Evolutionary conservation across 2,797 vertebrate genomes (phyloP), one percentile per base, ranked within the genome.

Genomic region (Peromyscus attwateri): DNA sequence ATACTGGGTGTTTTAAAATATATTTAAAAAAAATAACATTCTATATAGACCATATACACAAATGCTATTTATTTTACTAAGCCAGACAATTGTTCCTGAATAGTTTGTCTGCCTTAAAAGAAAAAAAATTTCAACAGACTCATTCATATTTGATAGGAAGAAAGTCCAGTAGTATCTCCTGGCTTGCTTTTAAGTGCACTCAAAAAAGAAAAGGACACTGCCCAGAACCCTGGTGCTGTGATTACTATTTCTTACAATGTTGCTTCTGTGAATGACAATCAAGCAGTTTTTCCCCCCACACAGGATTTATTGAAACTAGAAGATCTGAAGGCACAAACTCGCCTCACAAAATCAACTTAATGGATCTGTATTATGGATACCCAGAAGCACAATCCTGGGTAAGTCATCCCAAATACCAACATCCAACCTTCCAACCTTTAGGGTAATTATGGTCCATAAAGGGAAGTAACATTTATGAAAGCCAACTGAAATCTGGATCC

Each of bases 71-170:
- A 89, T 92, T 93, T 93, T 90, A 81, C n/a, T 66, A 14, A 91
- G 60, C 43, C 43, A 91, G 49, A 96, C 46, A 88, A 90, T 76
- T 96, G 71, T 90, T 60, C 81, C 7, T 90, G 66, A 95, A 95
- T 87, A 95, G 57, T 87, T 27, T 40, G 16, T 81, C 27, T 96
- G 19, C 6, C 46, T 95, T 82, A 81, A 90, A 92, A 97, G 92
- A 40, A 14, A 81, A 81, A 70, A 95, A 90, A 49, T 29, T 92
- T 96, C 60, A 16, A 89, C 73, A 91, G 40, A 68, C 17, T 87
- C 16, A 89, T 81, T 95, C 23, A 92, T 95, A 73, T 91, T 89
- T 90, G 21, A 75, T 19, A 94, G 76, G 89, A 52, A 76, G 85
- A 92, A 84, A n/a, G 27, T 80, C 82, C 7, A 66, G 34, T 11